Evolutionary conservation across 2,113 vertebrate species (phyloP).

Genomic region (Camelus bactrianus): DNA sequence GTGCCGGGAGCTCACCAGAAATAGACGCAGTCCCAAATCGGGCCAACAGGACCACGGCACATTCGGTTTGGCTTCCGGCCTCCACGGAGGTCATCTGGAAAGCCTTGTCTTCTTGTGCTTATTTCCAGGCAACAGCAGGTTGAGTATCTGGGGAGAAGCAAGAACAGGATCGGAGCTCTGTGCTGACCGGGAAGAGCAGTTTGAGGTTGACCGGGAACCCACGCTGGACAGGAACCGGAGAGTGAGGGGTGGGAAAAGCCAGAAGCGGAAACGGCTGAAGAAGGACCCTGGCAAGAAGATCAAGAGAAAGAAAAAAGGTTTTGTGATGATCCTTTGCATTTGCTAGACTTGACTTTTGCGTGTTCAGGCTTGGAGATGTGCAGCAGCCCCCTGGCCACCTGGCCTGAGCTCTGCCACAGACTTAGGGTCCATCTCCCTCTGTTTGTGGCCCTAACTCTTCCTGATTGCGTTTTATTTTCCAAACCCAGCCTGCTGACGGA

Average conservation of each 20-base stretch:
- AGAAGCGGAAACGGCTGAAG: slow-evolving; percentile 89
- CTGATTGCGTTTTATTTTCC: background rate
- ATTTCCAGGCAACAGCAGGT: slow-evolving; percentile 78
- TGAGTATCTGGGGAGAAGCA: slow-evolving; percentile 80
- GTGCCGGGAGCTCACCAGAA: background rate
- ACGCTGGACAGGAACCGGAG: slow-evolving; percentile 84
- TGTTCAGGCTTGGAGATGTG: rapidly evolving
- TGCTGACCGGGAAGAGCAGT: slow-evolving; percentile 84
- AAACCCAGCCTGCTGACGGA: background rate
- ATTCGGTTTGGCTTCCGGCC: rapidly evolving
- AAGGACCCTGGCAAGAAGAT: slow-evolving; percentile 85
- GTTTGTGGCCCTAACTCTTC: rapidly evolving
- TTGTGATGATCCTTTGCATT: rapidly evolving
- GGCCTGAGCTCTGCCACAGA: background rate
- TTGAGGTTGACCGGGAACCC: slow-evolving; percentile 86
- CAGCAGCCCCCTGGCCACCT: rapidly evolving
- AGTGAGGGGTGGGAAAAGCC: slow-evolving; percentile 89
- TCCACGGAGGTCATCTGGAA: background rate
- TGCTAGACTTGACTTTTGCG: background rate
- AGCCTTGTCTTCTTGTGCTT: background rate
- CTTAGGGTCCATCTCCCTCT: rapidly evolving
- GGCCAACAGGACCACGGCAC: rapidly evolving
- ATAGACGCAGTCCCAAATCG: rapidly evolving
- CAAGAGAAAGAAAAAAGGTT: slow-evolving; percentile 88
- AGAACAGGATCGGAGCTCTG: slow-evolving; percentile 54